Evolutionary conservation across 1,140 invertebrate species (phyloP).

Genomic region (Harpegnathos saltator): DNA sequence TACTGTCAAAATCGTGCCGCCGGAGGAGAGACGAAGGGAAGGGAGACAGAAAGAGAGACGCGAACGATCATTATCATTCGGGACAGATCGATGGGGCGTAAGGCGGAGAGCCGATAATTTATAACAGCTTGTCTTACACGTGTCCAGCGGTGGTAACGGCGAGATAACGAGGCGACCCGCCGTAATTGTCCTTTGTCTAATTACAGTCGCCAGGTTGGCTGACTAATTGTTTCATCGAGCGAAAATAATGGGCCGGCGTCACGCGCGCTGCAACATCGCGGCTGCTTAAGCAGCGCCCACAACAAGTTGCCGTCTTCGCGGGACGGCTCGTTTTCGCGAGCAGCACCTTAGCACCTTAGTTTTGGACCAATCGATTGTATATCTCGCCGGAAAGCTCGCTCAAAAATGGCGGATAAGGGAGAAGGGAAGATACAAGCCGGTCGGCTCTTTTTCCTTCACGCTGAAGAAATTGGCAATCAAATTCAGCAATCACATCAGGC

Average conservation of each 20-base stretch:
- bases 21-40: neutral
- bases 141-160: conserved; percentile 54
- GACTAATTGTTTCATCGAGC: conserved; percentile 78
- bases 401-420: too few species aligned
- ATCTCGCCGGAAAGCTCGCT: too few species aligned
- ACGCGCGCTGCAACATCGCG: conserved; percentile 66
- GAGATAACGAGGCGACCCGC: conserved; percentile 68
- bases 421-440: too few species aligned
- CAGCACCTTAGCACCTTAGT: too few species aligned
- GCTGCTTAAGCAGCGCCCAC: conserved; percentile 37
- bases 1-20: conserved; percentile 20
- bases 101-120: conserved; percentile 56
- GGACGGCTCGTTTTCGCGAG: too few species aligned
- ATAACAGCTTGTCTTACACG: conserved; percentile 71
- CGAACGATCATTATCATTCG: conserved; percentile 60
- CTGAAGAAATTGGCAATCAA: too few species aligned
- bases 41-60: conserved; percentile 20
- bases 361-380: too few species aligned
- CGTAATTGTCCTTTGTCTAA: conserved; percentile 75
- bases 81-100: conserved; percentile 50
- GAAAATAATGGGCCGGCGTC: conserved; percentile 75
- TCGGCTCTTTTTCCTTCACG: too few species aligned
- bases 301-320: neutral
- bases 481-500: too few species aligned
- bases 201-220: conserved; percentile 63